phyloP scores from a whole-genome alignment of 2,113 vertebrate species.

The Cyprichromis sp. region DNA sequence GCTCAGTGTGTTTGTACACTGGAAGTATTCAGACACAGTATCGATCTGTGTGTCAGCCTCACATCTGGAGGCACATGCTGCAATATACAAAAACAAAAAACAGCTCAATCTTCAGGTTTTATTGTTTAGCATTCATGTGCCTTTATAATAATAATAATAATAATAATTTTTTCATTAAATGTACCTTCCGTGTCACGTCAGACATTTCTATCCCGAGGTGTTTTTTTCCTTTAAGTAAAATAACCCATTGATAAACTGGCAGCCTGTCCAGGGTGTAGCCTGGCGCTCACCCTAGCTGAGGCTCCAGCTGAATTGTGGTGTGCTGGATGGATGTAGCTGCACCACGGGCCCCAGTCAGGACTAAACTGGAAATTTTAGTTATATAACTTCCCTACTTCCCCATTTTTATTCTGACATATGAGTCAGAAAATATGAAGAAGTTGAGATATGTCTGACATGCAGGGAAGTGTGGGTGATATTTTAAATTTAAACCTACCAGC shows the following conservation, averaged over 20 bases:
- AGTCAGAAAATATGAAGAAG: not conserved
- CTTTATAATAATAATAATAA: not conserved
- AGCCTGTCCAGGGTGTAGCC: not conserved
- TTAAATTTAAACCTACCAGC: not conserved
- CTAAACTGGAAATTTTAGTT: not conserved
- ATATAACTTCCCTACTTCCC: not conserved
- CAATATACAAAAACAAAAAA: not conserved
- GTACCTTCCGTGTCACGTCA: not conserved
- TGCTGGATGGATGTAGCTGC: not conserved
- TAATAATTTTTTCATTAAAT: not conserved
- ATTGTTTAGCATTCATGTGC: not conserved
- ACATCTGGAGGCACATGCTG: not conserved
- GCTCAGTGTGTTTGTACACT: not conserved
- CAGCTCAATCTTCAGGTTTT: not conserved
- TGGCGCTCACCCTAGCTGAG: rapidly evolving
- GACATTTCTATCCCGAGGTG: not conserved
- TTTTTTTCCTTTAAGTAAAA: not conserved
- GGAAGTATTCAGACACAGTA: not conserved
- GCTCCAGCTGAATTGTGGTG: not conserved
- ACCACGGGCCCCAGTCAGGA: not conserved
- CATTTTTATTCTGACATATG: not conserved
- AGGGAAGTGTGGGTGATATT: not conserved
- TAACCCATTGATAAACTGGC: not conserved
- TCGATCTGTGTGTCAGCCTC: not conserved
- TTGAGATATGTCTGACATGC: not conserved